A percentile compares a stretch with the other conserved stretches of the same genome.
Evolutionary conservation across 2,888 invertebrate genomes (phyloP).

Genomic region (Erebia epiphron): DNA sequence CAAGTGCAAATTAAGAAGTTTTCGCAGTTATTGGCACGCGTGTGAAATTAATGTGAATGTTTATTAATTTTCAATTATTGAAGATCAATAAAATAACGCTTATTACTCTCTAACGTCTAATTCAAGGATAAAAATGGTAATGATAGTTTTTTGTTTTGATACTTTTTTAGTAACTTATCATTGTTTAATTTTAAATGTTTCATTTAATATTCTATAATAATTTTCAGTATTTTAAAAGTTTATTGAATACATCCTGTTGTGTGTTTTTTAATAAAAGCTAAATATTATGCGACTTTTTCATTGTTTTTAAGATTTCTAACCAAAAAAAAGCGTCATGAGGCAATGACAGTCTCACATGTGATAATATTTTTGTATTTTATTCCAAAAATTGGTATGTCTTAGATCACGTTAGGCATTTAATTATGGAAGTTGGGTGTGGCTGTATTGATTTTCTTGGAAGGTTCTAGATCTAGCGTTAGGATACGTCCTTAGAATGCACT

Average conservation of each 20-base stretch:
- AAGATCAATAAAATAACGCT: slow-evolving; percentile 40
- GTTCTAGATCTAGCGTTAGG: slow-evolving; percentile 77
- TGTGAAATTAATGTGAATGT: slow-evolving; percentile 58
- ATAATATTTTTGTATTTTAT: slow-evolving; percentile 63
- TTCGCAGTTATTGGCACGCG: slow-evolving; percentile 54
- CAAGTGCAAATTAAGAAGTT: slow-evolving; percentile 56
- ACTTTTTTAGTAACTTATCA: slow-evolving; percentile 80
- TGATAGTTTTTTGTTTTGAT: slow-evolving; percentile 84
- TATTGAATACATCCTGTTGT: slow-evolving; percentile 28
- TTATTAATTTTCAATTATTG: slow-evolving; percentile 42
- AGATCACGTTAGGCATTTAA: slow-evolving; percentile 56
- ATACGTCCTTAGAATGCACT: slow-evolving; percentile 75
- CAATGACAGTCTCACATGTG: slow-evolving; percentile 75
- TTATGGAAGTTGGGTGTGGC: slow-evolving; percentile 83
- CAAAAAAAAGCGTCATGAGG: slow-evolving; percentile 77
- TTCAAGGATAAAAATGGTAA: slow-evolving; percentile 78
- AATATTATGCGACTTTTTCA: slow-evolving; percentile 71
- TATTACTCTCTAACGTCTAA: slow-evolving; percentile 42
- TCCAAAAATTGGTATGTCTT: slow-evolving; percentile 47
- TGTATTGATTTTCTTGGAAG: slow-evolving; percentile 82
- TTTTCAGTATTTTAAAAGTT: slow-evolving; percentile 30
- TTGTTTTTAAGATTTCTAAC: slow-evolving; percentile 80
- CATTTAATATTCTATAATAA: slow-evolving; percentile 46
- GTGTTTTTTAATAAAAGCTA: slow-evolving; percentile 47
- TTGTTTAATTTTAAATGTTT: slow-evolving; percentile 65